Conservation (phyloP, 2,888 invertebrate genomes). For the Sycophila texana region DNA sequence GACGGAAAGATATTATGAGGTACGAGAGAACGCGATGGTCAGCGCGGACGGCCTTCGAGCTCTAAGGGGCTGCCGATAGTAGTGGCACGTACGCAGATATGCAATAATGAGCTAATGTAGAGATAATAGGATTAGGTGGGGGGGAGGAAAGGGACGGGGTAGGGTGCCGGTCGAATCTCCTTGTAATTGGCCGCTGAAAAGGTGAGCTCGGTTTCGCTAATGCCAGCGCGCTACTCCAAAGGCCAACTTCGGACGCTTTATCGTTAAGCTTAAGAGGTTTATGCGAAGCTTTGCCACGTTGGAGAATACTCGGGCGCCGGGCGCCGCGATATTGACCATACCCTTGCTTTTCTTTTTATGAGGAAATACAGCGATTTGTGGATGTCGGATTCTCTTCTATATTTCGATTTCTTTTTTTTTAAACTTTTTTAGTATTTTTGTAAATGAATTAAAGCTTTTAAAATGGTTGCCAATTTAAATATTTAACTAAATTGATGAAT, state of each 20-base stretch:
- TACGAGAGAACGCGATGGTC: background rate
- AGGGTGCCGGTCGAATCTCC: constrained; percentile 23
- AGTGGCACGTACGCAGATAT: constrained; percentile 62
- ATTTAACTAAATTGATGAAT: too few species aligned
- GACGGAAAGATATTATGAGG: background rate
- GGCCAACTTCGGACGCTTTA: constrained; percentile 41
- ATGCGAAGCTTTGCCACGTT: constrained; percentile 28
- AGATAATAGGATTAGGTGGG: constrained; percentile 72
- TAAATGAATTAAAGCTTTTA: too few species aligned
- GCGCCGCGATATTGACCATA: background rate
- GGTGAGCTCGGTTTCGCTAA: constrained; percentile 66
- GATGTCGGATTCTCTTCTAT: too few species aligned
- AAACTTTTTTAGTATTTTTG: too few species aligned
- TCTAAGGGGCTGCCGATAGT: background rate
- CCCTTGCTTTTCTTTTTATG: background rate
- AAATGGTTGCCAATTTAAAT: too few species aligned
- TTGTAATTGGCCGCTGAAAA: constrained; percentile 75
- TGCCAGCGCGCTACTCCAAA: constrained; percentile 13
- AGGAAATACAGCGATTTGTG: too few species aligned
- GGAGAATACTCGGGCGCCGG: background rate
- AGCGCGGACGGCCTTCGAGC: background rate
- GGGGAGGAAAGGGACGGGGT: background rate
- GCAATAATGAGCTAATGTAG: constrained; percentile 75
- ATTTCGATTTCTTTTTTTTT: too few species aligned
- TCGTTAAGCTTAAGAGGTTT: constrained; percentile 57